Evolutionary conservation across 2,113 vertebrate species (phyloP).

Genomic region (Condylura cristata): DNA sequence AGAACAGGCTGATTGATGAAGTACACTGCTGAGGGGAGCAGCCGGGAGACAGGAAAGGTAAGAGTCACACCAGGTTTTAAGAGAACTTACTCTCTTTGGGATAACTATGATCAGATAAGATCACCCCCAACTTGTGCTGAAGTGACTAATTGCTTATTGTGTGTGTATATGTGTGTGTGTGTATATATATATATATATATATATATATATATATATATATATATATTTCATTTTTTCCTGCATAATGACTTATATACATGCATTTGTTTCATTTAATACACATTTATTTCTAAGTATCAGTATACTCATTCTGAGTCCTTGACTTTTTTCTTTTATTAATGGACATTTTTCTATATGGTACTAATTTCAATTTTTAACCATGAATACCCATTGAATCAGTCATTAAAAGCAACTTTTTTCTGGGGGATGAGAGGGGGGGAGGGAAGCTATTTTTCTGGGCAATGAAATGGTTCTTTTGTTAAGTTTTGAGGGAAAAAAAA

Average conservation of each 20-base stretch:
- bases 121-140: too few relatives aligned
- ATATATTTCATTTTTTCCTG: neutral
- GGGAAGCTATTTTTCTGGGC: neutral
- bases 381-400: neutral
- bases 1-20: too few relatives aligned
- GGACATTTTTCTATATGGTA: neutral
- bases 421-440: too few relatives aligned
- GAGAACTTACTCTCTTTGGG: too few relatives aligned
- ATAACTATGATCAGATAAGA: too few relatives aligned
- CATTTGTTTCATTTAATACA: neutral
- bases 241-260: neutral
- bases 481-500: neutral
- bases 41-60: too few relatives aligned
- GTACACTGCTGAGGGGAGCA: too few relatives aligned
- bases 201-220: too few relatives aligned
- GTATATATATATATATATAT: too few relatives aligned
- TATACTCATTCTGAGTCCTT: neutral
- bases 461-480: neutral
- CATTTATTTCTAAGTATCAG: neutral
- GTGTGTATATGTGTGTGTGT: too few relatives aligned
- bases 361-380: neutral
- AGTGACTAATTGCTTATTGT: neutral
- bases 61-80: too few relatives aligned
- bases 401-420: neutral
- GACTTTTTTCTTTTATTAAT: neutral